Evolutionary conservation across 2,113 vertebrate species (phyloP).

Genomic region (Corythoichthys haematopterus): DNA sequence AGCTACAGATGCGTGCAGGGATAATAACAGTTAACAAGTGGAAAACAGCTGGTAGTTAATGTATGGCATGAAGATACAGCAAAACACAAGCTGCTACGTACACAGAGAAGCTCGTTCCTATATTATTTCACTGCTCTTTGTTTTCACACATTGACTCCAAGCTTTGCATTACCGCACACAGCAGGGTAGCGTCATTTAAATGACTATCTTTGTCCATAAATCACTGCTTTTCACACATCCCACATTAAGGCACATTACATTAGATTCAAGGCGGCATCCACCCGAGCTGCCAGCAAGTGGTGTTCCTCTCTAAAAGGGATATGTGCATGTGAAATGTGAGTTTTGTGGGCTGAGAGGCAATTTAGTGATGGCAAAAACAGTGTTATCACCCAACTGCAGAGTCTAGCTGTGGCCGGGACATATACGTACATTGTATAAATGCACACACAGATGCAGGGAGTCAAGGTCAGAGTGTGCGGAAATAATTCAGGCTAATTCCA

Average conservation of each 20-base stretch:
- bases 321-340: slow-evolving; percentile 45
- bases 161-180: background rate
- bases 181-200: slow-evolving; percentile 12
- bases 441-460: slow-evolving; percentile 30
- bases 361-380: slow-evolving; percentile 66
- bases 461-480: slow-evolving; percentile 38
- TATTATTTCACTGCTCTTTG: background rate
- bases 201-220: slow-evolving; percentile 16
- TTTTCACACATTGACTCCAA: slow-evolving; percentile 5
- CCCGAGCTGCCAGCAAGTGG: slow-evolving; percentile 13
- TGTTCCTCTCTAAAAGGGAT: slow-evolving; percentile 40
- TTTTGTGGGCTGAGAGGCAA: slow-evolving; percentile 60
- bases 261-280: slow-evolving; percentile 15
- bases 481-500: slow-evolving; percentile 53
- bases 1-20: slow-evolving; percentile 11
- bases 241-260: slow-evolving; percentile 28
- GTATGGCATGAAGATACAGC: slow-evolving; percentile 2
- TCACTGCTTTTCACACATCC: slow-evolving; percentile 18
- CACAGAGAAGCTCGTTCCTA: background rate
- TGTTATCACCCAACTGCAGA: slow-evolving; percentile 45
- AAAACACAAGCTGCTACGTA: slow-evolving; percentile 21
- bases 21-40: slow-evolving; percentile 18
- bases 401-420: slow-evolving; percentile 33
- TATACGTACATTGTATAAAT: slow-evolving; percentile 13
- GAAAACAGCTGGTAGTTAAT: slow-evolving; percentile 33